Evolutionary conservation across 2,113 vertebrate genomes (phyloP).

Genomic region (Sylvicapra grimmia): DNA sequence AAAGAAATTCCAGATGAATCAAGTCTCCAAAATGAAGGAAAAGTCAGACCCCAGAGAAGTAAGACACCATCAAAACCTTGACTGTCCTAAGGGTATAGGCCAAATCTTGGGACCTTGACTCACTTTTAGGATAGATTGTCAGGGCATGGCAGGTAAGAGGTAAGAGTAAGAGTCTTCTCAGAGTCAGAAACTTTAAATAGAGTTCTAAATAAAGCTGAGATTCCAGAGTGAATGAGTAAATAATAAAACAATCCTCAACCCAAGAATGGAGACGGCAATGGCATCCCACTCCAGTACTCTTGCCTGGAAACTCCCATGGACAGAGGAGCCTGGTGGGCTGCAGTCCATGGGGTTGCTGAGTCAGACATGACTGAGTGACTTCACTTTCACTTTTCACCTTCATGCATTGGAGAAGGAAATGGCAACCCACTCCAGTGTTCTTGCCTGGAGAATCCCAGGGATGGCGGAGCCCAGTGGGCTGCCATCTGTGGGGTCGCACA

Average conservation of each 20-base stretch:
- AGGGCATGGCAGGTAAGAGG: neutral
- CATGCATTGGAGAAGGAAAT: too few species aligned
- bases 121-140: neutral
- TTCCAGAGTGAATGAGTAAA: neutral
- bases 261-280: neutral
- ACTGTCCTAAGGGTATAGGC: neutral
- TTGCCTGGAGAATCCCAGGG: too few species aligned
- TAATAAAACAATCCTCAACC: neutral
- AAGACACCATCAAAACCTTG: neutral
- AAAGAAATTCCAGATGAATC: neutral
- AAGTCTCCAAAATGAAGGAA: neutral
- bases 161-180: neutral
- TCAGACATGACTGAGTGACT: too few species aligned
- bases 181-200: neutral
- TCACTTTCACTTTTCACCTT: too few species aligned
- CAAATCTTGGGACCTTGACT: neutral
- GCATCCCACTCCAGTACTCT: too few species aligned
- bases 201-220: neutral
- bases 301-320: too few species aligned
- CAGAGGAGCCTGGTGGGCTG: too few species aligned
- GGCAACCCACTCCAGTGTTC: too few species aligned
- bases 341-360: too few species aligned
- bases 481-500: too few species aligned
- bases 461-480: too few species aligned
- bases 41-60: neutral